These are phyloP conservation scores for Hyles lineata DNA, from an alignment of 2,888 invertebrate species.

Conservation along the genomic window DNA sequence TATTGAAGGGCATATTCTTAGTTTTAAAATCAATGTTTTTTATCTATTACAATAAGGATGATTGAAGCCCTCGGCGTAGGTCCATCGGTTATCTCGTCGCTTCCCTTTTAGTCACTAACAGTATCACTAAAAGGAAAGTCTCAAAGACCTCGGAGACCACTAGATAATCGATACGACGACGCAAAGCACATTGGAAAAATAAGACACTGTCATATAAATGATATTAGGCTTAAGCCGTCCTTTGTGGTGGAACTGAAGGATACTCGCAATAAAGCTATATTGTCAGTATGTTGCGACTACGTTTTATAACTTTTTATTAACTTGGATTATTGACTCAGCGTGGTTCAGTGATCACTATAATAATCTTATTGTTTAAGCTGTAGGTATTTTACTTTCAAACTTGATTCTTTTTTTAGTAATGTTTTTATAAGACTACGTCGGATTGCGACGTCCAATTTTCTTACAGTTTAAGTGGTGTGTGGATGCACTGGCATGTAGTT, in stretches of 20 bases:
- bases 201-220: constrained; percentile 27
- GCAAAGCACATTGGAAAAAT: constrained; percentile 19
- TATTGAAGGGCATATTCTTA: too few relatives aligned
- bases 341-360: too few relatives aligned
- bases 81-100: neutral
- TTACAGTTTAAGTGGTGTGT: too few relatives aligned
- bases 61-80: too few relatives aligned
- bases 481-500: too few relatives aligned
- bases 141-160: constrained; percentile 8
- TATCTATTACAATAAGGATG: too few relatives aligned
- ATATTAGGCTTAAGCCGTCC: constrained; percentile 26
- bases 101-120: constrained; percentile 47
- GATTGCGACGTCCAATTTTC: too few relatives aligned
- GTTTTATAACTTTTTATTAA: neutral
- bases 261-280: constrained; percentile 11
- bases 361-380: too few relatives aligned
- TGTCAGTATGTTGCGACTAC: constrained; percentile 9
- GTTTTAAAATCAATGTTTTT: neutral
- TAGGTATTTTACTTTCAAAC: too few relatives aligned
- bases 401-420: too few relatives aligned
- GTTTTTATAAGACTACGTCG: too few relatives aligned
- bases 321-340: neutral
- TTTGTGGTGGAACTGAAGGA: constrained; percentile 10
- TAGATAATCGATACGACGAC: constrained; percentile 19
- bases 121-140: constrained; percentile 25